A percentile compares a stretch with the other conserved stretches of the same genome.
phyloP scores from a whole-genome alignment of 2,888 invertebrate species.

The Drosophila austrosaltans region DNA sequence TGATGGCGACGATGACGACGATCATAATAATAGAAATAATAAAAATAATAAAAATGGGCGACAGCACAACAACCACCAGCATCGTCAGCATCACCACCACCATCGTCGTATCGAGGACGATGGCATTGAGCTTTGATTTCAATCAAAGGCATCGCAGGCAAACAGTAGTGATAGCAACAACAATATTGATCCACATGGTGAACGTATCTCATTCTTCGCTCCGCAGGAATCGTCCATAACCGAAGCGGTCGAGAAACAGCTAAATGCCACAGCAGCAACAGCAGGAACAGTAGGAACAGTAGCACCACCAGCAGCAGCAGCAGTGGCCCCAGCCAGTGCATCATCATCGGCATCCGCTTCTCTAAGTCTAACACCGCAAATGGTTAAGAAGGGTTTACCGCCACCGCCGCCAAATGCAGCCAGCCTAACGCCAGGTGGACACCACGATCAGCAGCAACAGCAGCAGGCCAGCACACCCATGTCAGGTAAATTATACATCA shows the following conservation, averaged over 20 bases:
- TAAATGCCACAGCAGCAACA: conserved; percentile 87
- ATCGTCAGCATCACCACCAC: conserved; percentile 44
- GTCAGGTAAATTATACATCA: conserved; percentile 75
- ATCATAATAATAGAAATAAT: conserved; percentile 34
- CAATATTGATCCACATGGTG: conserved; percentile 81
- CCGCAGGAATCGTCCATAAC: conserved; percentile 84
- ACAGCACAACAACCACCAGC: conserved; percentile 39
- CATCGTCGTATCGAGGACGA: conserved; percentile 47
- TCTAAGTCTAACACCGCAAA: conserved; percentile 83
- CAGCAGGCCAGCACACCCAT: conserved; percentile 82
- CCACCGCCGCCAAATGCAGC: conserved; percentile 45
- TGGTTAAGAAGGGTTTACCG: conserved; percentile 82
- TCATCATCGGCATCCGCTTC: conserved; percentile 84
- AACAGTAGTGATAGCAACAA: conserved; percentile 78
- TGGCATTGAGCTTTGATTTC: conserved; percentile 75
- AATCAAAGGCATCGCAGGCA: conserved; percentile 51
- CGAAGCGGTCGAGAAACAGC: conserved; percentile 96
- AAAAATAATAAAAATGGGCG: conserved; percentile 62
- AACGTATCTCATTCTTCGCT: conserved; percentile 83
- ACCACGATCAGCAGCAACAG: conserved; percentile 81
- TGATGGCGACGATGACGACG: conserved; percentile 73
- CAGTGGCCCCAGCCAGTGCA: conserved; percentile 66
- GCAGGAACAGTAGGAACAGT: conserved; percentile 73
- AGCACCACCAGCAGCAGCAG: conserved; percentile 72
- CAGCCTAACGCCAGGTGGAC: conserved; percentile 69